Evolutionary conservation across 2,113 vertebrate species (phyloP), one percentile per base, ranked within the genome.

Genomic region (Psittacara wagleri): DNA sequence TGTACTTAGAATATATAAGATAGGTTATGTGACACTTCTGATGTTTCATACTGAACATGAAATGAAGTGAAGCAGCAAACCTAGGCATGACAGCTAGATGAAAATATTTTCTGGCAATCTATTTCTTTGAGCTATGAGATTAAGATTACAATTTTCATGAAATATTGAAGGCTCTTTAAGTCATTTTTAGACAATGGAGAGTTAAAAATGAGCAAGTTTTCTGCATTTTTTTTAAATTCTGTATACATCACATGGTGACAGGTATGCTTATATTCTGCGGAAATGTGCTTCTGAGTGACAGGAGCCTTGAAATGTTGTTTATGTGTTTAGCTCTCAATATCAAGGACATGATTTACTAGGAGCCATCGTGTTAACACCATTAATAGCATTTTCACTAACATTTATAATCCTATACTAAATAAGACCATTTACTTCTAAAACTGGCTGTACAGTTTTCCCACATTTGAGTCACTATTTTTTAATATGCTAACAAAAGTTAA

Each of bases 221-320:
- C 88, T 70, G 13, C 55, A 44, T 94, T 91, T 76, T 63, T 10
- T 43, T 52, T 20, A 48, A 93, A 85, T 8, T 76, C 88, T 86
- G 24, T 91, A 51, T 94, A 91, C 54, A 46, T 95, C 62, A 88
- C 81, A 87, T 93, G 27, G 52, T 97, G 97, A 97, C 94, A 97
- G 92, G 94, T 97, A 83, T 88, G 95, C 87, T 97, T 96, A 94
- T 96, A 95, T 83, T 88, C 80, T 94, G 85, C 89, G 93, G 83
- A 95, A 97, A 91, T 90, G 25, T 89, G 41, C 10, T 75, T 95
- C 96, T 96, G 96, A 94, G 88, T 95, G 97, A 95, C 94, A 95
- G 92, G 67, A 96, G 85, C 93, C 96, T 95, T 97, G 88, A 92
- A 97, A 97, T 17, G 22, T 81, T 92, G 72, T 96, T 97, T 97